Conservation (phyloP, 64 coral and sea anemone species). For the Dendrophyllia cribrosa region DNA sequence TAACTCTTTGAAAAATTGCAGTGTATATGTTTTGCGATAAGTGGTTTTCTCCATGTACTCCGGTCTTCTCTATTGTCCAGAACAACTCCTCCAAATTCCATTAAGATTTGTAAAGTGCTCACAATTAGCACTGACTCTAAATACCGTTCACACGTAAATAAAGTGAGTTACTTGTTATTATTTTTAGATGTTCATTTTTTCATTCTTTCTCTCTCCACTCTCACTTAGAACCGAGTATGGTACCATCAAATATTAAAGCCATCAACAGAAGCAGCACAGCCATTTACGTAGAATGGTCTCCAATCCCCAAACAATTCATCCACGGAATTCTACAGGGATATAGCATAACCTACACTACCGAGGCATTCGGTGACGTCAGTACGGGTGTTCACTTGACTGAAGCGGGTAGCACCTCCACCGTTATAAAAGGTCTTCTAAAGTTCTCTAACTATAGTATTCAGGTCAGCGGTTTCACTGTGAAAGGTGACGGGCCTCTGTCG, state of each 20-base stretch:
- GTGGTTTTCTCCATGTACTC: no score
- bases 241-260: conserved; percentile 26
- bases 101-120: no score
- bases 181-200: no score
- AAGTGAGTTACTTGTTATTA: no score
- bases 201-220: background rate
- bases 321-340: conserved; percentile 59
- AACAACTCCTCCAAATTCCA: no score
- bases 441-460: conserved; percentile 73
- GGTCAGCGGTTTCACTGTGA: conserved; percentile 67
- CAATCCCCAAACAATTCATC: conserved; percentile 29
- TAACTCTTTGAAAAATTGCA: no score
- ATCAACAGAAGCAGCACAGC: conserved; percentile 42
- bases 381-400: conserved; percentile 1
- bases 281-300: conserved; percentile 48
- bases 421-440: conserved; percentile 62
- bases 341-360: conserved; percentile 20
- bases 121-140: no score
- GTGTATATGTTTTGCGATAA: no score
- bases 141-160: no score
- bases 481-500: conserved; percentile 68
- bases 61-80: no score
- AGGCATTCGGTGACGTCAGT: conserved; percentile 16
- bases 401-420: background rate
- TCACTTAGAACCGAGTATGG: conserved; percentile 16